Conservation (phyloP, 2,113 vertebrate species). For the Bubo blakistoni region DNA sequence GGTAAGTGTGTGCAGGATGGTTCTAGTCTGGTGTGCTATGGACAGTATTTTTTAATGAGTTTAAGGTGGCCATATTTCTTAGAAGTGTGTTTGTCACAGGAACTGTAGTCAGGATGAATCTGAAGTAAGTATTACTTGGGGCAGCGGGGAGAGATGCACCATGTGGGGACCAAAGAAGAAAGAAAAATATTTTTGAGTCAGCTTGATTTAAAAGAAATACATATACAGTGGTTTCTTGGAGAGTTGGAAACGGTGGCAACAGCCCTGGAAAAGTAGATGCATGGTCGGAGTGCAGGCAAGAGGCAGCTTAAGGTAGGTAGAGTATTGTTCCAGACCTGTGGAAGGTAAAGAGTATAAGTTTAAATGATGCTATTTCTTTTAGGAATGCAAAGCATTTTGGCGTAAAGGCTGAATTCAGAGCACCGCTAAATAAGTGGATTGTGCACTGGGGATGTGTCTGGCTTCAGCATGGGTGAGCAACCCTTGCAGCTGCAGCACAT, state of each 20-base stretch:
- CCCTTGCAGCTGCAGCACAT: background rate
- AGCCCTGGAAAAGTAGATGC: background rate
- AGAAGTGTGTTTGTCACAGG: background rate
- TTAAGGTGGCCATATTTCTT: background rate
- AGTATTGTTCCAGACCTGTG: background rate
- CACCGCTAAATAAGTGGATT: background rate
- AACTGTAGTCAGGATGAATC: background rate
- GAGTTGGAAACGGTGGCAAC: background rate
- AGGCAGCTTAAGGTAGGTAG: background rate
- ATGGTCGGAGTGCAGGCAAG: background rate
- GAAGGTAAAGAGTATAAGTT: background rate
- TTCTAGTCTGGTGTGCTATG: rapidly evolving
- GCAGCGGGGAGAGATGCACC: background rate
- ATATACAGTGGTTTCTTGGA: background rate
- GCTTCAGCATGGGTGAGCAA: background rate
- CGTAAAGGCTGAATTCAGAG: background rate
- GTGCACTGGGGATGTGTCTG: background rate
- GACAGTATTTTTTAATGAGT: background rate
- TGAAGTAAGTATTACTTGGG: background rate
- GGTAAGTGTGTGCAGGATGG: background rate
- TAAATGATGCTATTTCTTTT: background rate
- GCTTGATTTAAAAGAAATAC: background rate
- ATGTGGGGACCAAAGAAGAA: background rate
- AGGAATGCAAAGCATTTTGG: background rate
- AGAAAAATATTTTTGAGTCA: background rate